Percentiles rank a stretch among this genome's conserved stretches.
phyloP scores from a whole-genome alignment of 2,888 invertebrate genomes.

The Tetramorium bicarinatum region DNA sequence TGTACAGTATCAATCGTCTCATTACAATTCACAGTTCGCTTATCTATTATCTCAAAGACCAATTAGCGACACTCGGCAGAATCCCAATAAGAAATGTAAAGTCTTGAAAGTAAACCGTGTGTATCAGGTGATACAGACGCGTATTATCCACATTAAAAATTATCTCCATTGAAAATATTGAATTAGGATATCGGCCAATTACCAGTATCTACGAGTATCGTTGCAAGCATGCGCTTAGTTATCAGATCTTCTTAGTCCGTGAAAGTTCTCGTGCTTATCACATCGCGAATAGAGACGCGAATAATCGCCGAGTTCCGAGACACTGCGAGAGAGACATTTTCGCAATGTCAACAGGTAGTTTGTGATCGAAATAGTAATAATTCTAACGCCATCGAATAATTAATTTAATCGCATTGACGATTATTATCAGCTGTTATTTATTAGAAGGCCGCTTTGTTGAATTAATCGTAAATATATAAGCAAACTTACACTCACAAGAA shows the following conservation, averaged over 20 bases:
- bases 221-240: conserved; percentile 8
- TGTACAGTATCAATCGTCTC: conserved; percentile 15
- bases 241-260: conserved; percentile 25
- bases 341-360: conserved; percentile 46
- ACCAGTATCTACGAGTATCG: conserved; percentile 15
- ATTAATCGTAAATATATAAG: not conserved
- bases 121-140: not conserved
- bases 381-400: not conserved
- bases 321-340: not conserved
- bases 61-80: conserved; percentile 50
- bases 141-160: conserved; percentile 28
- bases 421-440: conserved; percentile 1
- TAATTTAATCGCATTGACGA: not conserved
- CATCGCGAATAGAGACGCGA: not conserved
- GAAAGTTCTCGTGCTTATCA: conserved; percentile 33
- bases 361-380: not conserved
- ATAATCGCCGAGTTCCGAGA: not conserved
- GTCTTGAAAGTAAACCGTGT: conserved; percentile 2
- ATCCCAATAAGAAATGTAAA: conserved; percentile 51
- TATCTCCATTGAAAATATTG: conserved; percentile 37
- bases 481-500: not conserved
- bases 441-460: not conserved
- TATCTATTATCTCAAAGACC: conserved; percentile 44
- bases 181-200: conserved; percentile 32
- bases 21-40: conserved; percentile 28